Conservation (phyloP, 2,797 vertebrate genomes). For the Argya squamiceps region DNA sequence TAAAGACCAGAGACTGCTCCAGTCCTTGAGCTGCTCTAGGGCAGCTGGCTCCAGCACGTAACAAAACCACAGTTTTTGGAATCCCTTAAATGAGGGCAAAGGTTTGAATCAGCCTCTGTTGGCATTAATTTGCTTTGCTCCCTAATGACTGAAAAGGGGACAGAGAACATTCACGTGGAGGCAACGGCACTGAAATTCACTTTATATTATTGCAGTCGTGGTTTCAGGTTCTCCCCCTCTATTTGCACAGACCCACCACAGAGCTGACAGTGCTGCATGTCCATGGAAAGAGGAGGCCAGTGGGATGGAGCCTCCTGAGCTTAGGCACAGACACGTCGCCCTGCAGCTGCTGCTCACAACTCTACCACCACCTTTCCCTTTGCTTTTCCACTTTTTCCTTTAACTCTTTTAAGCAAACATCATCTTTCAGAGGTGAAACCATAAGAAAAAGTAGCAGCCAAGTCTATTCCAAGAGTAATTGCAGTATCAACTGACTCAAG, state of each 20-base stretch:
- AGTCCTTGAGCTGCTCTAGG: slow-evolving; percentile 40
- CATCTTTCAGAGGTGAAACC: neutral
- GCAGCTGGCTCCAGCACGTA: slow-evolving; percentile 32
- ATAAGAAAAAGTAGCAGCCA: neutral
- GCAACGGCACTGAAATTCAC: neutral
- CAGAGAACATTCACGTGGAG: neutral
- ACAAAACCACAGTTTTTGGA: neutral
- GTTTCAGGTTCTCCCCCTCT: neutral
- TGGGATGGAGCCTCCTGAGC: neutral
- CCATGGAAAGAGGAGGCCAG: neutral
- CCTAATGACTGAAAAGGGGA: slow-evolving; percentile 34
- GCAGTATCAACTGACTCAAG: neutral
- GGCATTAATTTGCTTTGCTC: slow-evolving; percentile 56
- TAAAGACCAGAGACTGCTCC: neutral
- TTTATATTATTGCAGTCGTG: neutral
- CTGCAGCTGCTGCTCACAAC: neutral
- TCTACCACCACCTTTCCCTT: neutral
- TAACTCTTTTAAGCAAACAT: neutral
- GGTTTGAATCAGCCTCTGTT: slow-evolving; percentile 48
- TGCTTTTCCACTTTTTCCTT: neutral
- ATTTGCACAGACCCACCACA: neutral
- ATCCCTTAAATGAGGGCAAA: slow-evolving; percentile 58
- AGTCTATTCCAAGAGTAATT: neutral
- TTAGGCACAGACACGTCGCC: neutral
- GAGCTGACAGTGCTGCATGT: neutral